Base-by-base conservation (phyloP, 2,113 vertebrate genomes). In the Thamnaconus septentrionalis region DNA sequence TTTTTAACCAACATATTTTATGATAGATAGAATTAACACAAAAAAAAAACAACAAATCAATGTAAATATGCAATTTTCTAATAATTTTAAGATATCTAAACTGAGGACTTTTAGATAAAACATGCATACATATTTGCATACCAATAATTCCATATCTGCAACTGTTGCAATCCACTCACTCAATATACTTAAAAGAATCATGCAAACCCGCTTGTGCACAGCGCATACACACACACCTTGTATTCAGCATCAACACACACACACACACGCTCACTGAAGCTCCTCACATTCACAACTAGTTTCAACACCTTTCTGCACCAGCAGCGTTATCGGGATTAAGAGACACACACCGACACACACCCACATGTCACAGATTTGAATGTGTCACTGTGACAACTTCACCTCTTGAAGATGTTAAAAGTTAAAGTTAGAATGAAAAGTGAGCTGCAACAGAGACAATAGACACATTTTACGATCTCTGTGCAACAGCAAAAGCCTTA, bases 221-320 rank as follows among this genome's bases (percentile, higher is more conserved):
- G 40, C 49, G 44, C 41, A 42, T 4, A 41, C 18, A 44, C 18
- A 3, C 44, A n/a, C 48, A 6, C 41, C 41, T 53, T 58, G 46
- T 39, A n/a, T 41, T n/a, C 50, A 3, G 44, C 7, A 7, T 45
- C 7, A 45, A 7, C 60, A 57, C 61, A 57, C 53, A 54, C 43
- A 49, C 45, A 53, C 53, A 6, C 39, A 48, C 31, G 53, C 62
- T 69, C 64, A 47, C 60, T 70, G 53, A 42, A 76, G 59, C 11
- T 68, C 68, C 65, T 56, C 66, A 69, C 63, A 71, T 80, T 66
- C 74, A 66, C 79, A 69, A 73, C 66, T 72, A 63, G 74, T 63
- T 57, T 78, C 75, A 72, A 80, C 79, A 80, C 76, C 79, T 86
- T 66, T 73, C 64, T 68, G 66, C 76, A 62, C 40, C 54, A 4